Base-by-base conservation (phyloP, 2,113 vertebrate genomes). In the Hystrix cristata region DNA sequence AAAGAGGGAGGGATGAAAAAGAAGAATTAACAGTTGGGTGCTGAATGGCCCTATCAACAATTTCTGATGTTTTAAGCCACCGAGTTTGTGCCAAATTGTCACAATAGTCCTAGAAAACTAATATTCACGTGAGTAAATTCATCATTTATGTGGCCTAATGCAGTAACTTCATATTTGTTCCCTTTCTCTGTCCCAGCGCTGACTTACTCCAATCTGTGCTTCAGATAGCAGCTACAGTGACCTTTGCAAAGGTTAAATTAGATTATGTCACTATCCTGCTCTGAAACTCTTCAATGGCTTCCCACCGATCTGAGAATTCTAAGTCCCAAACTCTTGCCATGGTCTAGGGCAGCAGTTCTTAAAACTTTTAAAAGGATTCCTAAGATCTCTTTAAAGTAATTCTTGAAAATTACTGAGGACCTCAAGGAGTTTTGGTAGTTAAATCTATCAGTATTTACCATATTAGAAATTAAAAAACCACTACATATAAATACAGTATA, bases 241-340 rank as follows among this genome's bases (percentile, higher is more conserved):
- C 48, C n/a, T 90, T 84, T 59, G 48, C 79, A 65, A 78, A 94
- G 90, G 38, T 67, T 82, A 65, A 78, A 65, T 55, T 27, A 95
- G n/a, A 67, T 15, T 48, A 14, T 76, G 38, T 38, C 29, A 38
- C 15, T 29, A 59, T 15, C 43, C 29, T 60, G 64, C 72, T 53
- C 87, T 71, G 51, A 87, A 48, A 57, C 13, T 10, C 34, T 76
- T 83, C 34, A 53, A 12, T 34, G 48, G 69, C 29, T 89, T 38
- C 57, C n/a, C n/a, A 64, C 5, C 62, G 57, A 43, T 83, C 34
- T 94, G 62, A 82, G 27, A 74, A 82, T 13, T 38, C 38, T 38
- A 94, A 74, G 55, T 72, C n/a, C 34, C 62, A 90, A 87, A 90
- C 14, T 34, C 55, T 82, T 55, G 38, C 8, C 16, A 51, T 60